Conservation (phyloP, 2,797 vertebrate species). For the Otolemur crassicaudatus region DNA sequence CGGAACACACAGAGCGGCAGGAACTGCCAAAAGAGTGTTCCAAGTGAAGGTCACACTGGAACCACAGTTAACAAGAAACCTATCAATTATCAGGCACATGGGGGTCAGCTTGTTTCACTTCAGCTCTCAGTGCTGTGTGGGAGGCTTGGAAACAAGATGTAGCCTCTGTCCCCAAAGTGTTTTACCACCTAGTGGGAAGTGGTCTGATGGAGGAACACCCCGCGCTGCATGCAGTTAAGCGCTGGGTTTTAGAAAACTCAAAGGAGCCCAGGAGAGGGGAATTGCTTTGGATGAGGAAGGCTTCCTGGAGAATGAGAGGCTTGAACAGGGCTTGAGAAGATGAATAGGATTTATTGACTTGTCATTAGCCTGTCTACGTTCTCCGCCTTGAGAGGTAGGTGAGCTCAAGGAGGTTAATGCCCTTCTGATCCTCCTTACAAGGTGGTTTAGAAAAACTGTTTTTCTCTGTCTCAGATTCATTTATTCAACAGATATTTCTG, state of each 20-base stretch:
- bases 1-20: neutral
- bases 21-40: neutral
- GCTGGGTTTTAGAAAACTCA: neutral
- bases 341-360: neutral
- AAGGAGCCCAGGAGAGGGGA: neutral
- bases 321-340: neutral
- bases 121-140: conserved; percentile 11
- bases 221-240: neutral
- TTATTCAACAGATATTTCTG: neutral
- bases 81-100: neutral
- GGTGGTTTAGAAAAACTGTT: neutral
- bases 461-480: conserved; percentile 10
- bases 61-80: neutral
- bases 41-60: neutral
- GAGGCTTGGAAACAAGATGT: conserved; percentile 42
- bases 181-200: neutral
- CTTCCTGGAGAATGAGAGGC: neutral
- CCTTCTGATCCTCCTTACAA: neutral
- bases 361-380: neutral
- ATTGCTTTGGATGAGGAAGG: neutral
- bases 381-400: neutral
- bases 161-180: conserved; percentile 33
- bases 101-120: neutral
- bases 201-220: neutral
- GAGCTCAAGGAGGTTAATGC: neutral